Evolutionary conservation across 2,888 invertebrate genomes (phyloP).

Genomic region (Scelioninae gen. 1): DNA sequence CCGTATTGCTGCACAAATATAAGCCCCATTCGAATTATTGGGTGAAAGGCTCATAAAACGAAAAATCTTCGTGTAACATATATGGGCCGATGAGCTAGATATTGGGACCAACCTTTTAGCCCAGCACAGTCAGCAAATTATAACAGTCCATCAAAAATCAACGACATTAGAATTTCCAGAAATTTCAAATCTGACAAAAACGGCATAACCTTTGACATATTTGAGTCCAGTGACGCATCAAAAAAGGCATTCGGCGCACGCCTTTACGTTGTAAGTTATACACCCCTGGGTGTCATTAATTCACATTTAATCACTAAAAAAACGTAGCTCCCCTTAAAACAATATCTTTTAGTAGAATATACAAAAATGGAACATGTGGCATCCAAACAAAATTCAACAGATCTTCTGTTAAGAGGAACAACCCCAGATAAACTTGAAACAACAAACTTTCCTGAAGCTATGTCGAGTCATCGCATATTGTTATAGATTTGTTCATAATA

Average conservation of each 20-base stretch:
- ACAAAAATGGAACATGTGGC: neutral
- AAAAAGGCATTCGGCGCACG: neutral
- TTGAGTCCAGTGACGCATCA: neutral
- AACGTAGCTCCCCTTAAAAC: constrained; percentile 62
- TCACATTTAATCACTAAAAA: neutral
- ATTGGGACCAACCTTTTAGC: too few species aligned
- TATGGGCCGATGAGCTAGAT: too few species aligned
- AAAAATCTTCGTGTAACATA: too few species aligned
- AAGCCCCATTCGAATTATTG: too few species aligned
- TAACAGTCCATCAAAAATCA: too few species aligned
- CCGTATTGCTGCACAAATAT: too few species aligned
- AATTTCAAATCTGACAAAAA: too few species aligned
- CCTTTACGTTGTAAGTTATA: neutral
- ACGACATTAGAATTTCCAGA: too few species aligned
- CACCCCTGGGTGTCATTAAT: neutral
- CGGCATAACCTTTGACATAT: too few species aligned
- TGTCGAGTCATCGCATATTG: constrained; percentile 8
- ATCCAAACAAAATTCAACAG: neutral
- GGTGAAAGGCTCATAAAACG: too few species aligned
- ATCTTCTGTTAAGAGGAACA: neutral
- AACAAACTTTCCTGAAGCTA: neutral
- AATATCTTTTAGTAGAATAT: constrained; percentile 21
- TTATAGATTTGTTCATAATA: constrained; percentile 4
- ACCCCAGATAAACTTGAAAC: neutral
- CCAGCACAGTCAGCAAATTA: too few species aligned